phyloP scores from a whole-genome alignment of 1,140 invertebrate genomes.

The Halictus rubicundus region DNA sequence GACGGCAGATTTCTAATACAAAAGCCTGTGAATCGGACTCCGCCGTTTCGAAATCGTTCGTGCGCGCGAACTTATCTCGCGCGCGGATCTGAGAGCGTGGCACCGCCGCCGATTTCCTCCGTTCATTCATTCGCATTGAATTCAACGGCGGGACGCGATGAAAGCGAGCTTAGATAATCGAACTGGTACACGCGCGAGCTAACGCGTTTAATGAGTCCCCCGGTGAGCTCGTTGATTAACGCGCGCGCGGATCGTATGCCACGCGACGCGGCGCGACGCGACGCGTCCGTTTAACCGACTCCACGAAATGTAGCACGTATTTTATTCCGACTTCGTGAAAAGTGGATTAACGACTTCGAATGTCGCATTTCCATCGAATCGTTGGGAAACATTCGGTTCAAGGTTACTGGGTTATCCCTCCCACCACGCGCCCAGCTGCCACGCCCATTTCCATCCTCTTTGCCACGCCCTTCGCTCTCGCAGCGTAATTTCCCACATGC shows the following conservation, averaged over 20 bases:
- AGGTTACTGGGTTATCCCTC: background rate
- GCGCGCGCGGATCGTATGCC: background rate
- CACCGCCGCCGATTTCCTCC: background rate
- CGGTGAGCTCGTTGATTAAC: background rate
- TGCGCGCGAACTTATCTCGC: background rate
- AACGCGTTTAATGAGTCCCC: slow-evolving; percentile 3
- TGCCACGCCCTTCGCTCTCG: background rate
- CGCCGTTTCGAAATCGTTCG: background rate
- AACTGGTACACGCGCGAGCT: background rate
- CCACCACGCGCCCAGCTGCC: background rate
- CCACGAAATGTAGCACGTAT: background rate
- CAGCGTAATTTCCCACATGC: background rate
- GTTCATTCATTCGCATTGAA: background rate
- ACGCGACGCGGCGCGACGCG: background rate
- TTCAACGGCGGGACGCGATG: slow-evolving; percentile 24
- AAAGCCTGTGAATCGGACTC: background rate
- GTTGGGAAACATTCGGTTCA: background rate
- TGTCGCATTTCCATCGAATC: background rate
- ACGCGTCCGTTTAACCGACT: background rate
- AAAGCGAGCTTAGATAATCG: slow-evolving; percentile 24
- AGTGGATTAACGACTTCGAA: no score
- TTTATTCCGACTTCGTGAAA: background rate
- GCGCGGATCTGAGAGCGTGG: background rate
- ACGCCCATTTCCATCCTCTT: background rate
- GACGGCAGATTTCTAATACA: no score